phyloP scores from a whole-genome alignment of 2,797 vertebrate genomes.

The Atherinosoma microstoma region DNA sequence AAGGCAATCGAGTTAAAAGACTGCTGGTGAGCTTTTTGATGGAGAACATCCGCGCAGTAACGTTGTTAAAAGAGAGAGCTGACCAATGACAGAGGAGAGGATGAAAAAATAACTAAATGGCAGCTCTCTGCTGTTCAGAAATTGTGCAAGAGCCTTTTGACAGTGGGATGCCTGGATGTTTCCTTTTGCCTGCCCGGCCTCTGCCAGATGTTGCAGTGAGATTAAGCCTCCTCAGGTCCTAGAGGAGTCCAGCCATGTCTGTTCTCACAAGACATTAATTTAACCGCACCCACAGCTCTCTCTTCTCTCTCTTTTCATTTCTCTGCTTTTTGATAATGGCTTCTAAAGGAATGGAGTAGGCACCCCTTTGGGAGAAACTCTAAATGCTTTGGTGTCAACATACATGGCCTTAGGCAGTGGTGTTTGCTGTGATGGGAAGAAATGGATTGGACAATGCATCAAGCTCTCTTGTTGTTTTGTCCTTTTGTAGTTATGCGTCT shows the following conservation, averaged over 20 bases:
- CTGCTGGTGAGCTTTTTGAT: constrained; percentile 37
- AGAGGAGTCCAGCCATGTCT: constrained; percentile 63
- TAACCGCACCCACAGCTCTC: constrained; percentile 54
- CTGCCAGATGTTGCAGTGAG: constrained; percentile 73
- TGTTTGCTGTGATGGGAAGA: constrained; percentile 57
- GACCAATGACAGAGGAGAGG: constrained; percentile 10
- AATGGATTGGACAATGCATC: constrained; percentile 54
- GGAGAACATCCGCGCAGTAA: not conserved
- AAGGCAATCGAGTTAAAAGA: constrained; percentile 53
- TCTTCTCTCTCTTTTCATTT: constrained; percentile 37
- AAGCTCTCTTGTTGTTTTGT: constrained; percentile 33
- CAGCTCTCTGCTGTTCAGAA: constrained; percentile 50
- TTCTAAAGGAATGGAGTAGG: constrained; percentile 62
- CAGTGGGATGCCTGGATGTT: constrained; percentile 58
- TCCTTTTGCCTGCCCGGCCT: constrained; percentile 32
- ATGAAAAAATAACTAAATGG: constrained; percentile 44
- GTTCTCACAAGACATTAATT: constrained; percentile 66
- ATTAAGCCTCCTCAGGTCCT: constrained; percentile 59
- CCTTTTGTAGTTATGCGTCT: constrained; percentile 22
- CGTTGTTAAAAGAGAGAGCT: constrained; percentile 25
- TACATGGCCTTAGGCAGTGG: constrained; percentile 43
- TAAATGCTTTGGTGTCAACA: constrained; percentile 69
- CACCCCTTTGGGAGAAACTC: constrained; percentile 60
- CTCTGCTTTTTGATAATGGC: constrained; percentile 54
- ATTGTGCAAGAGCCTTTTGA: constrained; percentile 66